A percentile compares a stretch with the other conserved stretches of the same genome.
Evolutionary conservation across 1,140 invertebrate genomes (phyloP).

Genomic region (Musca domestica): DNA sequence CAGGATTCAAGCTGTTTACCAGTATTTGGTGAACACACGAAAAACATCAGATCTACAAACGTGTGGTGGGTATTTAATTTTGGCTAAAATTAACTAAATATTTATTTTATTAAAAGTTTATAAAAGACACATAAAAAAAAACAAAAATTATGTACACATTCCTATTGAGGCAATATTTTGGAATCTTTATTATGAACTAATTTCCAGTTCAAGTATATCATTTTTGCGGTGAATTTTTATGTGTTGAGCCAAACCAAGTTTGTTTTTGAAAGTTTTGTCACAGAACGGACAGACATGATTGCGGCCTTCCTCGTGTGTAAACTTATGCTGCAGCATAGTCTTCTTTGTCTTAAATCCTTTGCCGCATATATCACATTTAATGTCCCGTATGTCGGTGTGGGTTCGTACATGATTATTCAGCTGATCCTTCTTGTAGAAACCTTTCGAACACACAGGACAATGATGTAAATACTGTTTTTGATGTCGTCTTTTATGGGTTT

Average conservation of each 20-base stretch:
- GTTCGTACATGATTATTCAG: slow-evolving; percentile 35
- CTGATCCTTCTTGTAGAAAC: slow-evolving; percentile 28
- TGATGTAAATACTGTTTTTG: slow-evolving; percentile 31
- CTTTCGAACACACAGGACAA: slow-evolving; percentile 35
- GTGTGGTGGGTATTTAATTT: too few species aligned
- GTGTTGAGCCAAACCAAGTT: slow-evolving; percentile 15
- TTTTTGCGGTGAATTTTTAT: slow-evolving; percentile 22
- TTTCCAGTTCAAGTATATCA: too few species aligned
- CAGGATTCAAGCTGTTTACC: too few species aligned
- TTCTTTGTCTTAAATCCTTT: slow-evolving; percentile 33
- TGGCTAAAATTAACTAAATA: too few species aligned
- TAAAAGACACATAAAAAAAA: too few species aligned
- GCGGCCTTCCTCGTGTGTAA: slow-evolving; percentile 27
- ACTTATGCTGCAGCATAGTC: slow-evolving; percentile 34
- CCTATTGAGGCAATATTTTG: too few species aligned
- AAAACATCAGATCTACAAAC: too few species aligned
- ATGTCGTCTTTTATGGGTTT: slow-evolving; percentile 31
- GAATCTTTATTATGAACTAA: too few species aligned
- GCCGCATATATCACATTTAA: slow-evolving; percentile 35
- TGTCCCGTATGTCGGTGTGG: slow-evolving; percentile 33
- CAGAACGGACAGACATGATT: slow-evolving; percentile 24
- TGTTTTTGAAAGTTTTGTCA: slow-evolving; percentile 20
- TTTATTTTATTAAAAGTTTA: too few species aligned
- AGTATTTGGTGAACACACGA: too few species aligned
- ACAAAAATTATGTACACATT: not conserved